Base-by-base conservation (phyloP, 1,140 invertebrate genomes). In the Saccostrea glomerata region DNA sequence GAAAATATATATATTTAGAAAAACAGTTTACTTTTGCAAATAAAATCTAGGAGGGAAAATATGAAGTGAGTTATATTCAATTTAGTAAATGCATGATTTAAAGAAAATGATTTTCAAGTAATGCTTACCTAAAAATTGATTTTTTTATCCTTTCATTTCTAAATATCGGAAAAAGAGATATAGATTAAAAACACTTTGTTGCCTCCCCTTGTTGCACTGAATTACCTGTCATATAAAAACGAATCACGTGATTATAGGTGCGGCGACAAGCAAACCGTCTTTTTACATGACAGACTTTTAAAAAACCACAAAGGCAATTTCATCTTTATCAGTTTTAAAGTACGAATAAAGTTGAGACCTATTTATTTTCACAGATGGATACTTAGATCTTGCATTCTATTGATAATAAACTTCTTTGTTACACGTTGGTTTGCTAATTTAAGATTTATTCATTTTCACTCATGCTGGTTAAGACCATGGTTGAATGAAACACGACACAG, bases 271-370 rank as follows among this genome's bases (percentile, higher is more conserved):
- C 70, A 77, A 30, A 77, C 70, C 30, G 70, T 36, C 70, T 17
- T 63, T 63, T 63, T 25, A 36, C 70, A 4, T 12, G 23, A 11
- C 23, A 77, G 25, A 36, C 70, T 77, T 77, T 77, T 15, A 77
- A 77, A n/a, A 77, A 77, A 77, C 70, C 70, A 77, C 70, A 77
- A 63, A 63, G 25, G 30, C 70, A 77, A 77, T 77, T 30, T 30
- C 70, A 77, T 77, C 70, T 77, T 25, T 77, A 77, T 23, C 70
- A 30, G 70, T 77, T 77, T 11, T 77, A 30, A 77, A 30, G 70
- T 77, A 77, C 70, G 70, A 77, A 36, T 77, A 77, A 30, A 77
- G 7, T 30, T 77, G 70, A 77, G 30, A 12, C 23, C 23, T 25
- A 30, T 77, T 36, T 36, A 30, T 36, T 25, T 77, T 12, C 11